Evolutionary conservation across 2,113 vertebrate species (phyloP), one percentile per base, ranked within the genome.

Genomic region (Oncorhynchus mykiss): DNA sequence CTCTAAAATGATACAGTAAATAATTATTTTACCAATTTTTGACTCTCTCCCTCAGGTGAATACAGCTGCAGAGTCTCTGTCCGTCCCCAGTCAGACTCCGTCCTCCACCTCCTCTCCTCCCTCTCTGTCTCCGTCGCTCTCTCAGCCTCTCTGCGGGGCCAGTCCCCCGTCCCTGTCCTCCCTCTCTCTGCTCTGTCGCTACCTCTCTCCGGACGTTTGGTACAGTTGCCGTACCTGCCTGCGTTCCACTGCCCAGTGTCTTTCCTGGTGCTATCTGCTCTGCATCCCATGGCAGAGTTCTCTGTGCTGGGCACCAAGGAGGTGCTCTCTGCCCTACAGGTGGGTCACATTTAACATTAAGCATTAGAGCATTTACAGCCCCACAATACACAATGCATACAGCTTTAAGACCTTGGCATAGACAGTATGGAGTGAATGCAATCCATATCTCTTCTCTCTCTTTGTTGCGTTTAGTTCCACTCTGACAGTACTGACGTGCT

Each of bases 51-150:
- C 64, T 67, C 76, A 80, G 80, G 71, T 79, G 70, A 73, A 49
- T 80, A 72, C 68, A 76, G 71, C 72, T 85, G 83, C 70, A 48
- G 7, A 60, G 65, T 48, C n/a, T 77, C 64, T 31, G 73, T 65
- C 20, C 76, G 5, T 13, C 72, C 71, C 20, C 75, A 80, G 65
- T 72, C 73, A 14, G 39, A 57, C 76, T 73, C 66, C 27, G 67
- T 79, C 77, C 71, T 71, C 65, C 80, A 68, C 73, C 69, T 85
- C 74, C 79, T 84, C 62, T 73, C 60, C 60, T 48, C 49, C 31
- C 24, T 31, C 48, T 59, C 71, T 48, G 64, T 81, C 77, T 59
- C 72, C 64, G 25, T 82, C 80, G 64, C 57, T 71, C 49, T 82
- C 16, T 81, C 64, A 22, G 73, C 64, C 22, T 48, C 59, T 76